phyloP scores from a whole-genome alignment of 2,888 invertebrate genomes.

The Drosophila subsilvestris region DNA sequence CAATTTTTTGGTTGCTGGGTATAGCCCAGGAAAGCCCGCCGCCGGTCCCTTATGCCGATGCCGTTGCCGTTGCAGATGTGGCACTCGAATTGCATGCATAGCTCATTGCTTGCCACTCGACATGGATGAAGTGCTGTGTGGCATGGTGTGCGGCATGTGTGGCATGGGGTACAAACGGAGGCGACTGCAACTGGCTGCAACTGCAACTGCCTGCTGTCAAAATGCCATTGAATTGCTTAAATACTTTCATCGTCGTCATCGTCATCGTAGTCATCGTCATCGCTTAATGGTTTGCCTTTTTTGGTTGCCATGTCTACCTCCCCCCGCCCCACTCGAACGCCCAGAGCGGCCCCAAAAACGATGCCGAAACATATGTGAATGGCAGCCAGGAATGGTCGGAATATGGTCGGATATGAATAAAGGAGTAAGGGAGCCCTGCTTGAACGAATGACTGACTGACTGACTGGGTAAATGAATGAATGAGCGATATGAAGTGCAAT shows the following conservation, averaged over 20 bases:
- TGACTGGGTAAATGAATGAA: slow-evolving; percentile 46
- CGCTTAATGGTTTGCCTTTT: slow-evolving; percentile 62
- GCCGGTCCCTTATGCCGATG: slow-evolving; percentile 37
- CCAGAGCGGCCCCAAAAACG: slow-evolving; percentile 34
- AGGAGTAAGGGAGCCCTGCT: slow-evolving; percentile 21
- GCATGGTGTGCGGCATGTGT: slow-evolving; percentile 4
- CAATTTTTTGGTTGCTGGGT: slow-evolving; percentile 63
- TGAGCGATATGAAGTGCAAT: slow-evolving; percentile 82
- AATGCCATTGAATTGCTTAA: slow-evolving; percentile 79
- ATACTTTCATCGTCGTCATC: slow-evolving; percentile 64
- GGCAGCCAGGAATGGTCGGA: slow-evolving; percentile 37
- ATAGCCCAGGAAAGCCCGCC: slow-evolving; percentile 6
- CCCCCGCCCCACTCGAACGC: background rate
- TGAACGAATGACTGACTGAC: slow-evolving; percentile 40
- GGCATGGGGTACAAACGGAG: slow-evolving; percentile 11
- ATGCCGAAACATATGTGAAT: slow-evolving; percentile 70
- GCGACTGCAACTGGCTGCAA: slow-evolving; percentile 3
- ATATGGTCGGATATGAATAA: slow-evolving; percentile 59
- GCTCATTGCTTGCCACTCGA: slow-evolving; percentile 79
- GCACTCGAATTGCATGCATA: slow-evolving; percentile 77
- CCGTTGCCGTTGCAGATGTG: slow-evolving; percentile 45
- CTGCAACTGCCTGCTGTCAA: slow-evolving; percentile 45
- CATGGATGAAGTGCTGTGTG: slow-evolving; percentile 57
- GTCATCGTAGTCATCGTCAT: slow-evolving; percentile 11
- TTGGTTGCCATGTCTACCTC: slow-evolving; percentile 60